Evolutionary conservation across 2,888 invertebrate species (phyloP).

Genomic region (Baronia brevicornis): DNA sequence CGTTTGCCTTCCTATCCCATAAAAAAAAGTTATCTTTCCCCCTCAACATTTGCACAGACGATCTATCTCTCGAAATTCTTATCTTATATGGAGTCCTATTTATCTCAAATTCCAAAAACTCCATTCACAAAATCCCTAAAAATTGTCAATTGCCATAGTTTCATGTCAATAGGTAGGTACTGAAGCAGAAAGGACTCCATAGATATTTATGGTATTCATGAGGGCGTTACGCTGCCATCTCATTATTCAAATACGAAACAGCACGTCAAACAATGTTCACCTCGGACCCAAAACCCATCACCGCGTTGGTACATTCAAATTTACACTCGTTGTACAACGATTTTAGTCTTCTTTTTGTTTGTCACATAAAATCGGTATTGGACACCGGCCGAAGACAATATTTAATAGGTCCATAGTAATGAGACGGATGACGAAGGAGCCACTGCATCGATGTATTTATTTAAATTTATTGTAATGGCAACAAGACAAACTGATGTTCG

Average conservation of each 20-base stretch:
- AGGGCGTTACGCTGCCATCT: slow-evolving; percentile 32
- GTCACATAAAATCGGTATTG: slow-evolving; percentile 6
- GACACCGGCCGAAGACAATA: slow-evolving; percentile 30
- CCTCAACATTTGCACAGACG: too few species aligned
- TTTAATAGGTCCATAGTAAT: slow-evolving; percentile 56
- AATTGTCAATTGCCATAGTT: too few species aligned
- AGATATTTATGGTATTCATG: slow-evolving; percentile 54
- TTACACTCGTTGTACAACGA: not conserved
- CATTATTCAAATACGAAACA: slow-evolving; percentile 41
- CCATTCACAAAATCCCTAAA: too few species aligned
- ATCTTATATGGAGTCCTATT: too few species aligned
- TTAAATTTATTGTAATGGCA: slow-evolving; percentile 54
- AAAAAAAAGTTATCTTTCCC: too few species aligned
- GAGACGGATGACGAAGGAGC: slow-evolving; percentile 41
- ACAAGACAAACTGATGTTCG: slow-evolving; percentile 40
- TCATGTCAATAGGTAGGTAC: not conserved
- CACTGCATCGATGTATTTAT: slow-evolving; percentile 45
- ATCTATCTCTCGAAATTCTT: too few species aligned
- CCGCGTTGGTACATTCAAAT: slow-evolving; percentile 11
- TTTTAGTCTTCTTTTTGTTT: slow-evolving; percentile 2
- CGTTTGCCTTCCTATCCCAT: too few species aligned
- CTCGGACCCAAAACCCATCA: slow-evolving; percentile 28
- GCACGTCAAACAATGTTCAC: slow-evolving; percentile 47
- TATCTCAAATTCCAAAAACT: too few species aligned
- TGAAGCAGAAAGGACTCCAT: slow-evolving; percentile 18